phyloP scores from a whole-genome alignment of 1,140 invertebrate genomes.

The Akabosia matsudoensis region DNA sequence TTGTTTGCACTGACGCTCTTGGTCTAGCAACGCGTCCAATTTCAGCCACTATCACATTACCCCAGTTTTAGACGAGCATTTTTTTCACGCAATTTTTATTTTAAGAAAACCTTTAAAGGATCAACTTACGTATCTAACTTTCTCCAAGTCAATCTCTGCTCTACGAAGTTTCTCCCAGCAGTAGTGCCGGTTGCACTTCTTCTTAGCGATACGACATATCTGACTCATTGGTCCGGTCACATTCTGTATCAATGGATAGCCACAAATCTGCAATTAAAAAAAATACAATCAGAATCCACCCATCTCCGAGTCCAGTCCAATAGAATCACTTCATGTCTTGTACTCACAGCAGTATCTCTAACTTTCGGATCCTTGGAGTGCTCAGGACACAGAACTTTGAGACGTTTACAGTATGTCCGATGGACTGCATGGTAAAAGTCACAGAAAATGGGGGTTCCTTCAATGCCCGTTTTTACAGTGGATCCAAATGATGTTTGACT shows the following conservation, averaged over 20 bases:
- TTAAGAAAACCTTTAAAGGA: not conserved
- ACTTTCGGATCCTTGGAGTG: slow-evolving; percentile 96
- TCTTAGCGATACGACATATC: slow-evolving; percentile 78
- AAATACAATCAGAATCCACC: too few relatives aligned
- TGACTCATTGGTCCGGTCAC: slow-evolving; percentile 61
- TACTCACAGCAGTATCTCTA: slow-evolving; percentile 63
- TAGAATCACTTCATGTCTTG: not conserved
- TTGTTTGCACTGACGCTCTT: slow-evolving; percentile 81
- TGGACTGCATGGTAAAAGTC: slow-evolving; percentile 89
- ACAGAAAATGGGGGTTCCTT: slow-evolving; percentile 91
- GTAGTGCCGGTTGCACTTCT: slow-evolving; percentile 86
- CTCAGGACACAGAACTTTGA: slow-evolving; percentile 94
- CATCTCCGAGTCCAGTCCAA: too few relatives aligned
- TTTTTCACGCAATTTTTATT: not conserved
- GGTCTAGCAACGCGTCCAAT: slow-evolving; percentile 91
- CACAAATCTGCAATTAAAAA: slow-evolving; percentile 71
- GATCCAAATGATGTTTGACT: slow-evolving; percentile 95
- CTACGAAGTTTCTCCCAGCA: slow-evolving; percentile 92
- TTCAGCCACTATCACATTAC: slow-evolving; percentile 72
- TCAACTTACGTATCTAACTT: slow-evolving; percentile 59
- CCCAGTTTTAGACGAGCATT: too few relatives aligned
- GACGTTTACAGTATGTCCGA: slow-evolving; percentile 90
- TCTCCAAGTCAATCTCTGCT: slow-evolving; percentile 74
- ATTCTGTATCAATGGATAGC: slow-evolving; percentile 80
- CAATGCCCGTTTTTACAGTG: slow-evolving; percentile 87